Conservation (phyloP, 2,888 invertebrate species). For the Catocala sponsa region DNA sequence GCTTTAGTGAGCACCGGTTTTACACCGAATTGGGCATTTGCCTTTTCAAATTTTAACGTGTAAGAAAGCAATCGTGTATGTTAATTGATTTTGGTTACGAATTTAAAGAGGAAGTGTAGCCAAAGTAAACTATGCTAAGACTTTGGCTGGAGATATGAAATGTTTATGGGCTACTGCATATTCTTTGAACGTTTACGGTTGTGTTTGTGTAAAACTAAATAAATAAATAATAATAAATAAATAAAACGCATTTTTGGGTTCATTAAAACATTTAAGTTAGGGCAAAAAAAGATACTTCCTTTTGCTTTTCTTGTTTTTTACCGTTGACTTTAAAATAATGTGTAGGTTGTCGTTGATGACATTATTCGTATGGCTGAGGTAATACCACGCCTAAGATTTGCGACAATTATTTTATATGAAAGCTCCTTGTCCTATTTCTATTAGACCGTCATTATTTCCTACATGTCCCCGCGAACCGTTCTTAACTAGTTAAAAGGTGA, state of each 20-base stretch:
- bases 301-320: no score
- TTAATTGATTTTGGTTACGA: conserved; percentile 12
- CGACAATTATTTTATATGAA: neutral
- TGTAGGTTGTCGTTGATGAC: no score
- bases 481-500: conserved; percentile 30
- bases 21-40: conserved; percentile 43
- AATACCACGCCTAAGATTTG: neutral
- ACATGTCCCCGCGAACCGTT: conserved; percentile 10
- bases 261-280: neutral
- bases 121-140: neutral
- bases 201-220: neutral
- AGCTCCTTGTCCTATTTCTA: neutral
- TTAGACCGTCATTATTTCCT: conserved; percentile 4
- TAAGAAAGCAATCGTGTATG: conserved; percentile 26
- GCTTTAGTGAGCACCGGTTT: conserved; percentile 34
- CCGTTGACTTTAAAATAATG: no score
- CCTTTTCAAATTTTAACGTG: conserved; percentile 25
- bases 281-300: neutral
- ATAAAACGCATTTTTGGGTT: neutral
- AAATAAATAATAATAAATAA: no score
- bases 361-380: no score
- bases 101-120: conserved; percentile 1
- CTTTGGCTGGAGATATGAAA: neutral
- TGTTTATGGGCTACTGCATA: neutral
- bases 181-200: neutral